phyloP scores from a whole-genome alignment of 92 coral and sea anemone species.

The Micromussa lordhowensis region DNA sequence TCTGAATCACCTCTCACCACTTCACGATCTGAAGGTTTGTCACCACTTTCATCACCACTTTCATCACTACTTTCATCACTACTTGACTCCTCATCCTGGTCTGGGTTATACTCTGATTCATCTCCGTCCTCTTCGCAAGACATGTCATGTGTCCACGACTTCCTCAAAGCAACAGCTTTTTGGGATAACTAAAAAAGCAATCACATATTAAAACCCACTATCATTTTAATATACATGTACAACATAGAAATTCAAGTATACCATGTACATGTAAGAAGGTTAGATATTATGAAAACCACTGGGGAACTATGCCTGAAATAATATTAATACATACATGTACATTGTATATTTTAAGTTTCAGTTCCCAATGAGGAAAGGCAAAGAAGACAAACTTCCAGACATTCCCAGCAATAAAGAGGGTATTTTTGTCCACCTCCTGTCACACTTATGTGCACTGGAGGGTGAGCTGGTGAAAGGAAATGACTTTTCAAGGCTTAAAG shows the following conservation, averaged over 20 bases:
- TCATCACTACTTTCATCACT: conserved; percentile 39
- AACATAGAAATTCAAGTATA: conserved; percentile 27
- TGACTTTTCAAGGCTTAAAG: conserved; percentile 25
- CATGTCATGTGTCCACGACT: conserved; percentile 30
- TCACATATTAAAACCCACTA: conserved; percentile 34
- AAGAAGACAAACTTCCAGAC: conserved; percentile 39
- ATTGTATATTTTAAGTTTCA: conserved; percentile 28
- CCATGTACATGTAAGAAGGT: conserved; percentile 31
- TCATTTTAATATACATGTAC: conserved; percentile 33
- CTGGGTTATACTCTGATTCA: conserved; percentile 41
- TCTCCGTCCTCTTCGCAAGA: conserved; percentile 46
- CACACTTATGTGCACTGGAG: no score
- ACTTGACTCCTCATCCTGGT: conserved; percentile 37
- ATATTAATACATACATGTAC: conserved; percentile 31
- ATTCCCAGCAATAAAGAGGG: conserved; percentile 26
- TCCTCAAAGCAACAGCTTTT: conserved; percentile 35
- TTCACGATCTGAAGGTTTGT: conserved; percentile 16
- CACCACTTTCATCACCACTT: no score
- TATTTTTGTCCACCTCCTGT: conserved; percentile 23
- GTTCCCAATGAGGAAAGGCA: conserved; percentile 33
- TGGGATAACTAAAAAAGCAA: conserved; percentile 38
- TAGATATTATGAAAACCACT: conserved; percentile 29
- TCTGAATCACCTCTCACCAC: conserved; percentile 30
- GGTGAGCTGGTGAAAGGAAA: conserved; percentile 15
- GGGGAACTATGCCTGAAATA: conserved; percentile 33